A percentile compares a stretch with the other conserved stretches of the same genome.
These are phyloP conservation scores for Drosophila hydei DNA, from an alignment of 1,140 invertebrate species.

Conservation along the genomic window DNA sequence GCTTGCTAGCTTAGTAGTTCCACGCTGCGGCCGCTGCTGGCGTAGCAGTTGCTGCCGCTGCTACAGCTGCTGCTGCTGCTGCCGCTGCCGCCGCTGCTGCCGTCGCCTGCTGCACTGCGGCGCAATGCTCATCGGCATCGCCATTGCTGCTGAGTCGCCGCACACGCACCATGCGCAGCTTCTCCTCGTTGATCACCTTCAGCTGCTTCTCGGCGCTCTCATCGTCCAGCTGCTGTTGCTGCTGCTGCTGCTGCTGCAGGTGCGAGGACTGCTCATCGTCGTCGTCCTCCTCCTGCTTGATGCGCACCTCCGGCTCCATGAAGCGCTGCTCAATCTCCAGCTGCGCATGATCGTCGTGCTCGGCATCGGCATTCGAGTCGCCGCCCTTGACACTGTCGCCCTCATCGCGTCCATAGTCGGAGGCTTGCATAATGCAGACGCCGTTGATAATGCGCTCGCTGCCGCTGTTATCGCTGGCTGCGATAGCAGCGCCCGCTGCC, in stretches of 20 bases:
- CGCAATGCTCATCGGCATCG: slow-evolving; percentile 37
- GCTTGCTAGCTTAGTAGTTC: slow-evolving; percentile 63
- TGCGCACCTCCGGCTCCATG: slow-evolving; percentile 78
- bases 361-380: slow-evolving; percentile 82
- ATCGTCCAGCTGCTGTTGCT: slow-evolving; percentile 36
- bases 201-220: slow-evolving; percentile 54
- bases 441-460: slow-evolving; percentile 95
- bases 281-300: slow-evolving; percentile 79
- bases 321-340: slow-evolving; percentile 70
- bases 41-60: slow-evolving; percentile 33
- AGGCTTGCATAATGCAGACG: slow-evolving; percentile 93
- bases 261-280: slow-evolving; percentile 47
- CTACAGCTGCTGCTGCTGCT: slow-evolving; percentile 5
- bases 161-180: slow-evolving; percentile 75
- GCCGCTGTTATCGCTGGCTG: slow-evolving; percentile 3
- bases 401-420: slow-evolving; percentile 92
- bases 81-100: slow-evolving; percentile 6
- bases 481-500: slow-evolving; percentile 9
- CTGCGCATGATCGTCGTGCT: slow-evolving; percentile 76
- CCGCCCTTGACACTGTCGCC: slow-evolving; percentile 87
- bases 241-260: slow-evolving; percentile 25
- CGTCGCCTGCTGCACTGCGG: slow-evolving; percentile 18
- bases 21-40: slow-evolving; percentile 43
- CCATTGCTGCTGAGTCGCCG: slow-evolving; percentile 67
- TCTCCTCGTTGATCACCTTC: slow-evolving; percentile 77